A percentile compares a stretch with the other conserved stretches of the same genome.
Evolutionary conservation across 2,888 invertebrate species (phyloP).

Genomic region (Cynaeus angustus): DNA sequence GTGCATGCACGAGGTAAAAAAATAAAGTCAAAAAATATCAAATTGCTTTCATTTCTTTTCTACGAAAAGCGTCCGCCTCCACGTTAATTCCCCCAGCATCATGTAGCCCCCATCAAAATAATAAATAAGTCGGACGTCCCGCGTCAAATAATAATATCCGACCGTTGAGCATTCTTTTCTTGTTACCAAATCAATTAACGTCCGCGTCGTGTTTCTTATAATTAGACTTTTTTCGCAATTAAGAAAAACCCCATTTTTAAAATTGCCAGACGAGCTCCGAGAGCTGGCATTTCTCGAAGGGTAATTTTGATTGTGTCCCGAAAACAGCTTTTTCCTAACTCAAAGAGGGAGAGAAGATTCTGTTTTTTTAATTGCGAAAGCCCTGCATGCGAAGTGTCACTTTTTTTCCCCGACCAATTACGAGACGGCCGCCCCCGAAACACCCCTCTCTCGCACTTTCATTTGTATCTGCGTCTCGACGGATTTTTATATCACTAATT

Average conservation of each 20-base stretch:
- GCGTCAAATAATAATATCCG: constrained; percentile 64
- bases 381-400: constrained; percentile 69
- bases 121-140: constrained; percentile 63
- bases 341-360: constrained; percentile 55
- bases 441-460: constrained; percentile 64
- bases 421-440: constrained; percentile 42
- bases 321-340: constrained; percentile 59
- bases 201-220: constrained; percentile 68
- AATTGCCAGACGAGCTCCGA: constrained; percentile 63
- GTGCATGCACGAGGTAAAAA: not conserved
- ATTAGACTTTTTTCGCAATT: constrained; percentile 71
- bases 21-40: constrained; percentile 7
- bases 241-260: constrained; percentile 71
- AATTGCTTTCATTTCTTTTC: no score
- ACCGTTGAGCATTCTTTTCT: constrained; percentile 64
- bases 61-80: not conserved
- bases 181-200: constrained; percentile 72
- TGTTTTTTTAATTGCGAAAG: constrained; percentile 67
- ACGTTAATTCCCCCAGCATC: constrained; percentile 22
- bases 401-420: constrained; percentile 66
- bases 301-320: constrained; percentile 68
- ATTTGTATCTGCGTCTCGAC: constrained; percentile 70
- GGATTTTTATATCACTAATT: constrained; percentile 73
- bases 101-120: constrained; percentile 65
- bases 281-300: constrained; percentile 66